Percentiles rank a stretch among this genome's conserved stretches.
phyloP scores from a whole-genome alignment of 2,888 invertebrate species.

The Caenorhabditis sinica region DNA sequence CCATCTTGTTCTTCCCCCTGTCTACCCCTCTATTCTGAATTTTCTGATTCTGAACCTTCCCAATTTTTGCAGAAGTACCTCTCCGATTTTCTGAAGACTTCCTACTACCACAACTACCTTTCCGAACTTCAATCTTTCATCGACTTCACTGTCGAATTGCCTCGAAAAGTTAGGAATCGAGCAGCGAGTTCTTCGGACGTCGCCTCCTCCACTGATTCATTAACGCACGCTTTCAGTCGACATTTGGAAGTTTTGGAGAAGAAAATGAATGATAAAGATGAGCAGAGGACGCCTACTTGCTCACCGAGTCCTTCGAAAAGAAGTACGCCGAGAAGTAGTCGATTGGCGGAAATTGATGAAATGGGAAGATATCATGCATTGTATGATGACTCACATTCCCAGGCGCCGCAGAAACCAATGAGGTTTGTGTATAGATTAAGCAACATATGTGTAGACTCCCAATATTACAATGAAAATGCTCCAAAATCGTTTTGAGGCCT shows the following conservation, averaged over 20 bases:
- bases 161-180: conserved; percentile 37
- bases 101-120: conserved; percentile 51
- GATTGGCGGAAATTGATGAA: conserved; percentile 77
- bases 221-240: conserved; percentile 50
- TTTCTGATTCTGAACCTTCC: too few species aligned
- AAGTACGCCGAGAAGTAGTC: conserved; percentile 59
- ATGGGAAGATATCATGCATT: conserved; percentile 77
- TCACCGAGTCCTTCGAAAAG: conserved; percentile 40
- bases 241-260: conserved; percentile 57
- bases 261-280: conserved; percentile 47
- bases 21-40: background rate
- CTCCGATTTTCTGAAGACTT: conserved; percentile 40
- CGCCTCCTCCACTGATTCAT: conserved; percentile 61
- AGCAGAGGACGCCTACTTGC: conserved; percentile 37
- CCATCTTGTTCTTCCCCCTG: background rate
- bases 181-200: conserved; percentile 35
- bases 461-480: too few species aligned
- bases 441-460: too few species aligned
- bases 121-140: conserved; percentile 55
- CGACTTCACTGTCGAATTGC: conserved; percentile 62
- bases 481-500: too few species aligned
- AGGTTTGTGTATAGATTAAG: too few species aligned
- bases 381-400: conserved; percentile 71
- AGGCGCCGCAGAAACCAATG: conserved; percentile 53
- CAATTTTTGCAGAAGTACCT: conserved; percentile 70